These are phyloP conservation scores for Virgularia gustaviana DNA, from an alignment of 92 coral and sea anemone genomes.

Conservation along the genomic window DNA sequence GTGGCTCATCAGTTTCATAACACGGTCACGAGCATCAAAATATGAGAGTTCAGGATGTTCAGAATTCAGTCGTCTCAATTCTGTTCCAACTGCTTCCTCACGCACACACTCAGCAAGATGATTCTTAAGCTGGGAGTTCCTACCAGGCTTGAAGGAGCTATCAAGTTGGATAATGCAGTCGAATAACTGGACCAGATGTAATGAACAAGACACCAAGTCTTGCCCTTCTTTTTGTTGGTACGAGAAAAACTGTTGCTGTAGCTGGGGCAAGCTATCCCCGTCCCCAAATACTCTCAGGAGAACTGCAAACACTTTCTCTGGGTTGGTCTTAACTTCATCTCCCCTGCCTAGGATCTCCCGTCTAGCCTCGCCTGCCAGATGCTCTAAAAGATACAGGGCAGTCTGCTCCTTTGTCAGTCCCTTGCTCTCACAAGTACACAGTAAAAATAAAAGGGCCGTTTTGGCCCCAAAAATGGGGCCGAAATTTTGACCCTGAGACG, in stretches of 20 bases:
- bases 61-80: constrained; percentile 50
- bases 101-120: constrained; percentile 52
- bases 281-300: constrained; percentile 54
- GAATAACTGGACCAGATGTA: constrained; percentile 41
- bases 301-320: constrained; percentile 38
- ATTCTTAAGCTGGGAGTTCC: constrained; percentile 54
- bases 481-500: no score
- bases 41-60: constrained; percentile 57
- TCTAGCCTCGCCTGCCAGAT: constrained; percentile 39
- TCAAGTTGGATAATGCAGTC: constrained; percentile 49
- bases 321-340: constrained; percentile 42
- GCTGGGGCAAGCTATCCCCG: constrained; percentile 55
- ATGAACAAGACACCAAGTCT: constrained; percentile 46
- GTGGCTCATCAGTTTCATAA: constrained; percentile 38
- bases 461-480: no score
- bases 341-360: constrained; percentile 49
- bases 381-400: constrained; percentile 37
- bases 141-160: constrained; percentile 47
- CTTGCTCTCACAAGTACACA: constrained; percentile 38
- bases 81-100: constrained; percentile 42
- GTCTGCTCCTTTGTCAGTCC: constrained; percentile 20
- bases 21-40: constrained; percentile 59
- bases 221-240: constrained; percentile 53
- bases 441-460: no score
- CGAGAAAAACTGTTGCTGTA: constrained; percentile 49